These are phyloP conservation scores for Eupsittula cactorum DNA, from an alignment of 2,113 vertebrate species.

Conservation along the genomic window DNA sequence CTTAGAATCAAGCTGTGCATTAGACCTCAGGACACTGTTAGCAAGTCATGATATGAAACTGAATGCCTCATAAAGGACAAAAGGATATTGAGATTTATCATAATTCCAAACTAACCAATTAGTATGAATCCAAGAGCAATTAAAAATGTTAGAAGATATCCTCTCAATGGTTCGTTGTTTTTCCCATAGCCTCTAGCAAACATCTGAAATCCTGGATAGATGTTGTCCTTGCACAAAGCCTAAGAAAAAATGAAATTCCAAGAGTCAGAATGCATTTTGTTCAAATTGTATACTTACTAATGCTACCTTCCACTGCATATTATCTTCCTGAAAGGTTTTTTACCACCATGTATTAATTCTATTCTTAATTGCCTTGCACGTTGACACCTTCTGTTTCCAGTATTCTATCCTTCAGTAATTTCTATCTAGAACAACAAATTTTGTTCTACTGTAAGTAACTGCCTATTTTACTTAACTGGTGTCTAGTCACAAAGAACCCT, in stretches of 20 bases:
- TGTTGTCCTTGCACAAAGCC: slow-evolving; percentile 98
- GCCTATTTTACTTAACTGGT: neutral
- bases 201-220: slow-evolving; percentile 91
- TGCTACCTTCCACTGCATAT: neutral
- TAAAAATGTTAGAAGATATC: slow-evolving; percentile 93
- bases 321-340: neutral
- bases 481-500: neutral
- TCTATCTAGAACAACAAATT: neutral
- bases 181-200: slow-evolving; percentile 98
- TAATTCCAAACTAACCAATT: slow-evolving; percentile 83
- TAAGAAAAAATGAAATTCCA: slow-evolving; percentile 47
- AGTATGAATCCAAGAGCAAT: slow-evolving; percentile 97
- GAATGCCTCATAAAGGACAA: neutral
- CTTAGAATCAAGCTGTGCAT: neutral
- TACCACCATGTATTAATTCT: neutral
- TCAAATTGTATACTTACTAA: neutral
- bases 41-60: neutral
- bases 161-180: slow-evolving; percentile 96
- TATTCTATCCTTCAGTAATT: neutral
- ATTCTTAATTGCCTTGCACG: neutral
- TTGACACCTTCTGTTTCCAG: neutral
- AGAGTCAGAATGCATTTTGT: neutral
- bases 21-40: neutral
- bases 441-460: neutral
- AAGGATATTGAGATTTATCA: neutral